A percentile compares a stretch with the other conserved stretches of the same genome.
Evolutionary conservation across 2,113 vertebrate species (phyloP).

Genomic region (Caranx ignobilis): DNA sequence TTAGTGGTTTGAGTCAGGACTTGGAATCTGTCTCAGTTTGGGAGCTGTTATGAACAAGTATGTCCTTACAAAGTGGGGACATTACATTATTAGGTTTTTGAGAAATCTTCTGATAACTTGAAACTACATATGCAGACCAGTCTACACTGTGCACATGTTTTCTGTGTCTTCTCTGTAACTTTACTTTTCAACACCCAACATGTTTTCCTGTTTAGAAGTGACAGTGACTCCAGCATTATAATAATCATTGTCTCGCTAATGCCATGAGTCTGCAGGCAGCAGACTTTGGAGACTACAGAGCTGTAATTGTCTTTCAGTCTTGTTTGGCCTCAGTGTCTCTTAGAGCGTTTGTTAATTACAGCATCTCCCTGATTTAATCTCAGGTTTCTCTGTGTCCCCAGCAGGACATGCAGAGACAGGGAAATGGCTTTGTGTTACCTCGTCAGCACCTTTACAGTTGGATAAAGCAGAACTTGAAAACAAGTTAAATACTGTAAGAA

Average conservation of each 20-base stretch:
- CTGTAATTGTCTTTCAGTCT: constrained; percentile 47
- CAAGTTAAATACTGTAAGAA: not conserved
- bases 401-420: constrained; percentile 9
- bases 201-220: constrained; percentile 26
- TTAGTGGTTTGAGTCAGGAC: not conserved
- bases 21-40: not conserved
- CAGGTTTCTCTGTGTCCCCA: constrained; percentile 12
- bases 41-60: not conserved
- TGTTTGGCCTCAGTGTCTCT: constrained; percentile 50
- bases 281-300: constrained; percentile 34
- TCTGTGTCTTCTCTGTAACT: not conserved
- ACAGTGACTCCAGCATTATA: constrained; percentile 34
- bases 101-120: not conserved
- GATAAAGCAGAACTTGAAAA: constrained; percentile 1
- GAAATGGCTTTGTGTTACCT: constrained; percentile 21
- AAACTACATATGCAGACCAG: not conserved
- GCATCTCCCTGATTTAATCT: constrained; percentile 41
- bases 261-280: constrained; percentile 18
- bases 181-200: not conserved
- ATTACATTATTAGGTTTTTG: not conserved
- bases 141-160: not conserved
- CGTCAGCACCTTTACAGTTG: constrained; percentile 9
- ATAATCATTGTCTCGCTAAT: constrained; percentile 40
- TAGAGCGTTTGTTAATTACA: constrained; percentile 38
- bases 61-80: not conserved